A percentile compares a stretch with the other conserved stretches of the same genome.
Conservation (phyloP, 2,888 invertebrate species). For the Euphydryas editha region DNA sequence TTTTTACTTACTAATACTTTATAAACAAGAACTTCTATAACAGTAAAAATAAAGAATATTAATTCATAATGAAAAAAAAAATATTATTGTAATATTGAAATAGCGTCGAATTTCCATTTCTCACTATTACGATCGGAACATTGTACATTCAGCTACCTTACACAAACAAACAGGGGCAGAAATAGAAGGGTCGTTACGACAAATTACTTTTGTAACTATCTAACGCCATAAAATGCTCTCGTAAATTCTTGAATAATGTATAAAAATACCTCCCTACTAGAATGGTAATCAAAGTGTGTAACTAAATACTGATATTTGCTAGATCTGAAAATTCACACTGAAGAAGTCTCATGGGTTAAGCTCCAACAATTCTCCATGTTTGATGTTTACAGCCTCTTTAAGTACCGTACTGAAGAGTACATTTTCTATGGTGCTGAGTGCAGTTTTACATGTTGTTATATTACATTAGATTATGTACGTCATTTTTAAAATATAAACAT, state of each 20-base stretch:
- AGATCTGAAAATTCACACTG: no score
- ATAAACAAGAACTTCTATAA: background rate
- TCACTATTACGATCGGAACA: background rate
- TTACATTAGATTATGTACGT: no score
- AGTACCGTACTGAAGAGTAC: no score
- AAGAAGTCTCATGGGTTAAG: no score
- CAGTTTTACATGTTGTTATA: no score
- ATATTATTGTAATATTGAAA: background rate
- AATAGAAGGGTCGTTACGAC: conserved; percentile 38
- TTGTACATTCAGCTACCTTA: background rate
- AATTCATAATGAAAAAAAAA: background rate
- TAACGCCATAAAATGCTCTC: conserved; percentile 41
- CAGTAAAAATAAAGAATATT: background rate
- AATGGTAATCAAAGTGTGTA: background rate
- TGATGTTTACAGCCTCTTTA: no score
- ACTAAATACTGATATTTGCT: background rate
- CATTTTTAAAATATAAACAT: no score
- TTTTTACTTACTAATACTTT: background rate
- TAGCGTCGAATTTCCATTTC: background rate
- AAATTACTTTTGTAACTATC: conserved; percentile 44
- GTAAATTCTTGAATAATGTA: conserved; percentile 1
- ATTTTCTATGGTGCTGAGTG: no score
- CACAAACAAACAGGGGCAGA: conserved; percentile 14
- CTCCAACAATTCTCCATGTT: no score
- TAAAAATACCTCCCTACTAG: background rate